Evolutionary conservation across 2,888 invertebrate genomes (phyloP).

Genomic region (Cantharis lateralis): DNA sequence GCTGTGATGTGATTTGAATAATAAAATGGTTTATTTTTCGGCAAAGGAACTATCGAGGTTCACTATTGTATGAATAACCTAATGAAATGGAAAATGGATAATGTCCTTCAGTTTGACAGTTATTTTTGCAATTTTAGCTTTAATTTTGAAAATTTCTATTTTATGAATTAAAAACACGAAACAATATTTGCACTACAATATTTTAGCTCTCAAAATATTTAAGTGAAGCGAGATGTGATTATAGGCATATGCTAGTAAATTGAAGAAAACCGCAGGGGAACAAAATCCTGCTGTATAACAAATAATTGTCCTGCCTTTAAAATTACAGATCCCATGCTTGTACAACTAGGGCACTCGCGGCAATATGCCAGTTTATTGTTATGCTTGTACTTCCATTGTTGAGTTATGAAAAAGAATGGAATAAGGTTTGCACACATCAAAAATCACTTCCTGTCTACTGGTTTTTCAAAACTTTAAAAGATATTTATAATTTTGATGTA

Average conservation of each 20-base stretch:
- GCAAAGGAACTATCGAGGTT: too few species aligned
- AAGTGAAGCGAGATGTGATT: constrained; percentile 38
- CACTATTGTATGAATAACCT: too few species aligned
- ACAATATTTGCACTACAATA: background rate
- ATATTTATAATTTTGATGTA: background rate
- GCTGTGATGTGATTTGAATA: too few species aligned
- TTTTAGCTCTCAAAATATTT: constrained; percentile 8
- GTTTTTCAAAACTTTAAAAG: background rate
- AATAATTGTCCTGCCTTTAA: constrained; percentile 38
- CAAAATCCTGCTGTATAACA: constrained; percentile 37
- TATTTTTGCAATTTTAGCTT: background rate
- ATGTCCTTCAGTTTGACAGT: background rate
- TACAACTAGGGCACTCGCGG: constrained; percentile 32
- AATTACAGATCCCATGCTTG: constrained; percentile 27
- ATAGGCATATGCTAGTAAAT: constrained; percentile 41
- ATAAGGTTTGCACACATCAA: constrained; percentile 8
- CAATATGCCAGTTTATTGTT: constrained; percentile 34
- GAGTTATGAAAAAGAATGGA: constrained; percentile 14
- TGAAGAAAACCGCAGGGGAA: constrained; percentile 42
- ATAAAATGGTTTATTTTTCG: too few species aligned
- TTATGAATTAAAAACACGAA: background rate
- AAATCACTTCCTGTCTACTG: constrained; percentile 11
- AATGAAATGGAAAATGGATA: too few species aligned
- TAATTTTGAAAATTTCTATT: background rate
- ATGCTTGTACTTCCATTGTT: constrained; percentile 20